These are phyloP conservation scores for Peribatodes rhomboidaria DNA, from an alignment of 2,888 invertebrate species.

Conservation along the genomic window DNA sequence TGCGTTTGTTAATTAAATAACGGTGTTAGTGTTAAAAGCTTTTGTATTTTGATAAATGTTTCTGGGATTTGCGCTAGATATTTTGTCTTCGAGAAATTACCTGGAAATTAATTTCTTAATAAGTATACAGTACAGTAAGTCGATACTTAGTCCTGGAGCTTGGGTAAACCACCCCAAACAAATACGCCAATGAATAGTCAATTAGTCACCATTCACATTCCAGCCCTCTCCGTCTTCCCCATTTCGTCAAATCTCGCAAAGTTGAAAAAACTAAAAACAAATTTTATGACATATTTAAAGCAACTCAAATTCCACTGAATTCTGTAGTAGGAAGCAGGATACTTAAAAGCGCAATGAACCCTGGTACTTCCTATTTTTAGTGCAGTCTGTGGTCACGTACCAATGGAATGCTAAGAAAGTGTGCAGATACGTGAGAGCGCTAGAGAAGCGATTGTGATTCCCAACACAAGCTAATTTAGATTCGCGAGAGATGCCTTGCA, in stretches of 20 bases:
- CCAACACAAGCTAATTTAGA: slow-evolving; percentile 74
- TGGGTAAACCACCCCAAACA: no score
- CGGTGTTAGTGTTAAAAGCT: slow-evolving; percentile 10
- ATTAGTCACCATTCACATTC: no score
- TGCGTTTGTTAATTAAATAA: slow-evolving; percentile 21
- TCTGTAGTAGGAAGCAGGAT: slow-evolving; percentile 15
- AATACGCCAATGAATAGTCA: no score
- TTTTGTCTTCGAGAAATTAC: no score
- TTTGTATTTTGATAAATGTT: neutral
- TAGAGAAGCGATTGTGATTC: slow-evolving; percentile 59
- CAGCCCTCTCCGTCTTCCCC: no score
- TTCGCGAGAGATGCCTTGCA: slow-evolving; percentile 68
- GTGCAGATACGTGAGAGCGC: slow-evolving; percentile 42
- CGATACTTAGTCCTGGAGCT: no score
- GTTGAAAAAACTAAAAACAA: neutral
- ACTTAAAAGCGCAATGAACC: neutral
- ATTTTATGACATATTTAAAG: neutral
- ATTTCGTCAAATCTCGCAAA: no score
- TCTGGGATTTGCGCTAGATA: neutral
- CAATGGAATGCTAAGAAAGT: slow-evolving; percentile 75
- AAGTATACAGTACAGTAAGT: no score
- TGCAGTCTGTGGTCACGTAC: slow-evolving; percentile 55
- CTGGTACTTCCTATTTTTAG: slow-evolving; percentile 31
- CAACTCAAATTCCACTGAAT: neutral
- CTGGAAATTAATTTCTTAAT: no score